These are phyloP conservation scores for Myxocyprinus asiaticus DNA, from an alignment of 2,113 vertebrate species.

Conservation along the genomic window DNA sequence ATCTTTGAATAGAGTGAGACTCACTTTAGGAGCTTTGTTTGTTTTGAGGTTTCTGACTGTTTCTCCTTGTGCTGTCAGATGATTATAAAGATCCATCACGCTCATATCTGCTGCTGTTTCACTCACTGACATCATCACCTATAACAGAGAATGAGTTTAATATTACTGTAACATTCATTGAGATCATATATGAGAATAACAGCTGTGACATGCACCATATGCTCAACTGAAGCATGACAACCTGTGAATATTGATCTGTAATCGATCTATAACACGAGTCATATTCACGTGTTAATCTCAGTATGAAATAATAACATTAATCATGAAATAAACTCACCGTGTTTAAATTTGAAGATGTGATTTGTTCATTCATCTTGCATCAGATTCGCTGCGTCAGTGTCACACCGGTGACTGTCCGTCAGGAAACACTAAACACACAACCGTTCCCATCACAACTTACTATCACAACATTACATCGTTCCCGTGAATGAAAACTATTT, in stretches of 20 bases:
- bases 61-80: constrained; percentile 82
- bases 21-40: constrained; percentile 77
- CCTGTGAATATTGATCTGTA: neutral
- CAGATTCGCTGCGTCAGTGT: constrained; percentile 60
- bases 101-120: constrained; percentile 44
- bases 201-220: neutral
- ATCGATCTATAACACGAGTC: too few relatives aligned
- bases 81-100: constrained; percentile 81
- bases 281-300: neutral
- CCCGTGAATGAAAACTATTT: neutral
- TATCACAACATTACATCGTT: neutral
- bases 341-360: neutral
- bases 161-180: neutral
- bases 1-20: neutral
- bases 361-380: constrained; percentile 70
- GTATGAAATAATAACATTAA: neutral
- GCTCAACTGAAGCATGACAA: neutral
- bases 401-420: constrained; percentile 46
- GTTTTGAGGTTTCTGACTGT: constrained; percentile 83
- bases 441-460: constrained; percentile 22
- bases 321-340: constrained; percentile 47
- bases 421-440: neutral
- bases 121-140: constrained; percentile 51
- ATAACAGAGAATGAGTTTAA: neutral
- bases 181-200: neutral